Evolutionary conservation across 2,113 vertebrate genomes (phyloP).

Genomic region (Orthonyx spaldingii): DNA sequence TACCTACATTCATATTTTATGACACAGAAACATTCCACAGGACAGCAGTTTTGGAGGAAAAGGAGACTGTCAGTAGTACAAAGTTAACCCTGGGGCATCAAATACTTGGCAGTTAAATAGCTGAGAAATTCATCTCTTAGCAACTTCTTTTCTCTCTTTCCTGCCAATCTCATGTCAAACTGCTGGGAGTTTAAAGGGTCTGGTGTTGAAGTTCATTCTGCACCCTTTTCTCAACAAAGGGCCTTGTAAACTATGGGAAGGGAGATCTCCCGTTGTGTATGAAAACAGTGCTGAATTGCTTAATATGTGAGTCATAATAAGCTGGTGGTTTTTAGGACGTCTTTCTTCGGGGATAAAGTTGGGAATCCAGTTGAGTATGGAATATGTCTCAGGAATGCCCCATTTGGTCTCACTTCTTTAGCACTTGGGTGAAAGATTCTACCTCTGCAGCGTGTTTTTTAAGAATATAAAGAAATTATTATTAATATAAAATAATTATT

Average conservation of each 20-base stretch:
- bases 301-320: neutral
- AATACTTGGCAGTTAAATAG: conserved; percentile 12
- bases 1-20: conserved; percentile 29
- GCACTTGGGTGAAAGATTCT: neutral
- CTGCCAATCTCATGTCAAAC: neutral
- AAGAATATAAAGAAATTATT: too few species aligned
- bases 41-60: neutral
- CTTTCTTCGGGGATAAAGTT: neutral
- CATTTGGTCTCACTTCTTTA: neutral
- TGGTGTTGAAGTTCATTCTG: neutral
- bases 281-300: neutral
- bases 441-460: neutral
- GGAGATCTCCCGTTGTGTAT: neutral
- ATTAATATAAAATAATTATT: too few species aligned
- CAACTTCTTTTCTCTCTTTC: conserved; percentile 26
- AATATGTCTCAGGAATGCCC: neutral
- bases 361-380: neutral
- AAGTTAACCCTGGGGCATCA: neutral
- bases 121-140: conserved; percentile 13
- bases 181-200: neutral
- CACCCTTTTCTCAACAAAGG: neutral
- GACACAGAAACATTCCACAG: neutral
- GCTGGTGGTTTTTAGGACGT: neutral
- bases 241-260: neutral
- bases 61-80: neutral